Base-by-base conservation (phyloP, 2,797 vertebrate genomes). In the Enoplosus armatus region DNA sequence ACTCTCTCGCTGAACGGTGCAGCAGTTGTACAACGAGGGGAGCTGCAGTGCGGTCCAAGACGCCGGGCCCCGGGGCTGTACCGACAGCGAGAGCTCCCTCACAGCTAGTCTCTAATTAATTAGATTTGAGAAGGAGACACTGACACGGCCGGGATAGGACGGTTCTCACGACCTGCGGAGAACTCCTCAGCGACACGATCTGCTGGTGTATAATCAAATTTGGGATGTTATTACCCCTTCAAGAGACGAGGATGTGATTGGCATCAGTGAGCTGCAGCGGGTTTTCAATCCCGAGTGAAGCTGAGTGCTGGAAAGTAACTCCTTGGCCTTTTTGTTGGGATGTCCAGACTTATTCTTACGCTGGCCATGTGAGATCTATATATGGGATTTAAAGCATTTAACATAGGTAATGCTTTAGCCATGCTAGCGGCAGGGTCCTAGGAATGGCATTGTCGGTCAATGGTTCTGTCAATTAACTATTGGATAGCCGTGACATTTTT, bases 131-230 rank as follows among this genome's bases (percentile, higher is more conserved):
- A 80, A 16, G 75, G 71, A 75, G 85, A 77, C 59, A 43, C 75
- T 11, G 63, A 83, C 67, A 45, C 7, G 35, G 67, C 27, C 37
- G 4, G 72, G 68, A 79, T 60, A 53, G 60, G 69, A 67, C 1
- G 41, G 72, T 91, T 92, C 90, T 85, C 85, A 87, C 51, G 82
- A 73, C 85, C 83, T 80, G 60, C 1, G 24, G 64, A 53, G 67
- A 64, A 78, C 74, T 82, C 27, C 58, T 68, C 37, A 41, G 75
- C 0, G 56, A 82, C 62, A 27, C 3, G 47, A 80, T 83, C 67
- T 73, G 37, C 70, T 73, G 51, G 35, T 68, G 64, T 39, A 0
- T 86, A 85, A 90, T 92, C 72, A 75, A 22, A 87, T 88, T 74
- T 79, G 22, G 26, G 69, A 79, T 41, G 68, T 75, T 70, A 48